Evolutionary conservation across 2,797 vertebrate genomes (phyloP), one percentile per base, ranked within the genome.

Genomic region (Falco berigora): DNA sequence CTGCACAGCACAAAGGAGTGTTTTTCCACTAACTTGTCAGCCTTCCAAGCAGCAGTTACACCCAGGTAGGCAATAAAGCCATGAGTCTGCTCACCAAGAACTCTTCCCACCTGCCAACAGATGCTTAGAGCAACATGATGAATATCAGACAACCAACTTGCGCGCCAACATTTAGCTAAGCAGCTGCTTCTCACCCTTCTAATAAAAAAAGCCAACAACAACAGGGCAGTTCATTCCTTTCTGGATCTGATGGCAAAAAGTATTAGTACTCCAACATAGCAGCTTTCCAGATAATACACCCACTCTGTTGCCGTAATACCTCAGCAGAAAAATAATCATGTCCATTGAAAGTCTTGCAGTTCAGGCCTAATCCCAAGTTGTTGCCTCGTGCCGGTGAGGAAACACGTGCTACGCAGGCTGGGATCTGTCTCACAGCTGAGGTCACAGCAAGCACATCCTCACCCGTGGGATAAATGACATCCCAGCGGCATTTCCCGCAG

Each of bases 21-120:
- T 9, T 71, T 93, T 91, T 42, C 69, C 84, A 82, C 44, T 59
- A 91, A 90, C 50, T 77, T 90, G 78, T 82, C 91, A 94, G 73
- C 72, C 64, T 90, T 69, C 61, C 16, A 23, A 76, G 63, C 89
- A 89, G 82, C 56, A 84, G 68, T 90, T 95, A 85, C 40, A 97
- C 50, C 81, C 82, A 94, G 67, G 67, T 10, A 97, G 50, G 72
- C 86, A 95, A 86, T 63, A 93, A 96, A 97, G 72, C 61, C 95
- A 94, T 5, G 14, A 83, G 52, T 74, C 89, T 91, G 80, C 93
- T 97, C 82, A 96, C 88, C 92, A 96, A 91, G 73, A 97, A 89
- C 87, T 92, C 96, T 95, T 90, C 90, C 24, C 76, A 97, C 94
- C 90, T 97, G 93, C 87, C 97, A 98, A 86, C 74, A 96, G 90